phyloP scores from a whole-genome alignment of 2,797 vertebrate species.

The Columba guinea region DNA sequence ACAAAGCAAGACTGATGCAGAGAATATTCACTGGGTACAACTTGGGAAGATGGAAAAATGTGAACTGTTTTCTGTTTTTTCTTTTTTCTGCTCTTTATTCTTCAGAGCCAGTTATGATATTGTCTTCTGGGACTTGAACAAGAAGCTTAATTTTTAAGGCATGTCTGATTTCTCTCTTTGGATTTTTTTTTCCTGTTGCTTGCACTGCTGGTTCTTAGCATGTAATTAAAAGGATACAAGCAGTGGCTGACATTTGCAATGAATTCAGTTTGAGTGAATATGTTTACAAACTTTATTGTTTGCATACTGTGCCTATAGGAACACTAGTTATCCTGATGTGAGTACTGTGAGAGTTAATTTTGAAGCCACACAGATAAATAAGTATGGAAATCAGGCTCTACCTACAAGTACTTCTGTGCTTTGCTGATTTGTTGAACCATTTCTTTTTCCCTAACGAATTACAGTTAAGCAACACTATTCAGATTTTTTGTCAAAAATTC shows the following conservation, averaged over 20 bases:
- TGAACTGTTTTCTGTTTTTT: not conserved
- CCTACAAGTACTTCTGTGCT: not conserved
- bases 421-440: not conserved
- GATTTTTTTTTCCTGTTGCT: not conserved
- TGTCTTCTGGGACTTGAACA: slow-evolving; percentile 1
- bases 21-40: not conserved
- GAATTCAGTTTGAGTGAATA: not conserved
- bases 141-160: slow-evolving; percentile 26
- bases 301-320: not conserved
- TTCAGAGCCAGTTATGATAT: not conserved
- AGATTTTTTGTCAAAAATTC: slow-evolving; percentile 13
- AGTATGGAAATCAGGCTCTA: not conserved
- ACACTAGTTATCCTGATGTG: not conserved
- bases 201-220: not conserved
- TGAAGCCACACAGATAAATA: not conserved
- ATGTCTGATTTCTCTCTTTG: not conserved
- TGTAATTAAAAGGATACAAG: slow-evolving; percentile 27
- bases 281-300: not conserved
- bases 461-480: not conserved
- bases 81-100: not conserved
- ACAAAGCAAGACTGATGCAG: slow-evolving; percentile 2
- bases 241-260: not conserved
- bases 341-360: not conserved
- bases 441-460: not conserved
- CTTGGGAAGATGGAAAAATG: not conserved